Percentiles rank a stretch among this genome's conserved stretches.
Conservation (phyloP, 2,888 invertebrate genomes). For the Nemotelus nigrinus region DNA sequence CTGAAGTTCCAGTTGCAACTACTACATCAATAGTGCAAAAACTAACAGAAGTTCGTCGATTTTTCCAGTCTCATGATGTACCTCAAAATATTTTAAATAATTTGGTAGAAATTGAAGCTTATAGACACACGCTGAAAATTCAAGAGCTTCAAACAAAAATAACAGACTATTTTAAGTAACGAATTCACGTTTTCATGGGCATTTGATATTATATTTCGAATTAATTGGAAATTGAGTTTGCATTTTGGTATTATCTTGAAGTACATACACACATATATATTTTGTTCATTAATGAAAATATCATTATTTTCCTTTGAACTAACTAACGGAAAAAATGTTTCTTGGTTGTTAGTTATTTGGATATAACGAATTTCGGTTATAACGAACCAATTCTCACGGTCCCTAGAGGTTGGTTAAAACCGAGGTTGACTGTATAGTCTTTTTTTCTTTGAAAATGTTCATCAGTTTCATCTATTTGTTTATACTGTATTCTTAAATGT, state of each 20-base stretch:
- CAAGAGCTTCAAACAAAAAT: constrained; percentile 1
- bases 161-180: constrained; percentile 19
- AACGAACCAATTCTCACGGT: neutral
- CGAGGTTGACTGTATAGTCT: neutral
- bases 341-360: neutral
- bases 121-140: neutral
- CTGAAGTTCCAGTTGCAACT: neutral
- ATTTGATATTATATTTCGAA: neutral
- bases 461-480: too few species aligned
- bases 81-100: constrained; percentile 17
- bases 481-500: too few species aligned
- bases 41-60: constrained; percentile 12
- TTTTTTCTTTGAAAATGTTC: too few species aligned
- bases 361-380: constrained; percentile 11
- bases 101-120: constrained; percentile 11
- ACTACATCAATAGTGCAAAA: constrained; percentile 20
- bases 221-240: too few species aligned
- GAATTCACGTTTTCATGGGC: constrained; percentile 2
- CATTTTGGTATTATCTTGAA: neutral
- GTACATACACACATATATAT: neutral
- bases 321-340: neutral
- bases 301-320: neutral
- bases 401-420: constrained; percentile 2
- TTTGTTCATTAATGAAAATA: constrained; percentile 1
- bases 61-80: constrained; percentile 18